These are phyloP conservation scores for Ammodramus savannarum DNA, from an alignment of 2,113 vertebrate species.

Conservation along the genomic window DNA sequence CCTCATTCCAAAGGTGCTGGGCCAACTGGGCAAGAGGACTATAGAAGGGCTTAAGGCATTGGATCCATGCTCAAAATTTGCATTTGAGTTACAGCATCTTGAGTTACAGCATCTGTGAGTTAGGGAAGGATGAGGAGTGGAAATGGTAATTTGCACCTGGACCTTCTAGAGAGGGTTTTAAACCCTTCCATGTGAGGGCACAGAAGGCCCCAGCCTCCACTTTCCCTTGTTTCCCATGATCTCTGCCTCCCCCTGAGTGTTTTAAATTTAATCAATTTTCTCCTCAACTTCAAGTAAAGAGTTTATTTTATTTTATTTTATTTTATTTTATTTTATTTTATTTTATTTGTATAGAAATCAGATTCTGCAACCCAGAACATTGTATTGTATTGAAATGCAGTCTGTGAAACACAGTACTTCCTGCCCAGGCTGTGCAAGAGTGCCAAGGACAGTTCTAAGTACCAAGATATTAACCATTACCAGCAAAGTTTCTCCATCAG, in stretches of 20 bases:
- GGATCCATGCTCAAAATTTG: background rate
- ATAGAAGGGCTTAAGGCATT: background rate
- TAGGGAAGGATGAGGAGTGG: background rate
- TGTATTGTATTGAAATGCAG: background rate
- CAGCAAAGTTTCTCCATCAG: background rate
- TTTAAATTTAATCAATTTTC: background rate
- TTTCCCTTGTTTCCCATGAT: background rate
- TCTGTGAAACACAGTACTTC: background rate
- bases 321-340: background rate
- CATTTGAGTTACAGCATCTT: background rate
- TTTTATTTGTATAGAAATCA: background rate
- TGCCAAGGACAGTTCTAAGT: background rate
- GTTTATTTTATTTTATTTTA: too few species aligned
- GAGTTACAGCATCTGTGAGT: background rate
- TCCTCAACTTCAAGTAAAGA: background rate
- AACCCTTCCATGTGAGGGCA: background rate
- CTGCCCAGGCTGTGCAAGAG: background rate
- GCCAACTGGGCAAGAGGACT: background rate
- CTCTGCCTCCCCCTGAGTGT: background rate
- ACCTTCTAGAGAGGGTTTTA: background rate
- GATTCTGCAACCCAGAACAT: background rate
- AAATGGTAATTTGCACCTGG: background rate
- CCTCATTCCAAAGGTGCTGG: background rate
- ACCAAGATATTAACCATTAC: background rate
- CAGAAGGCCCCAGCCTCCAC: background rate